phyloP scores from a whole-genome alignment of 2,113 vertebrate species.

The Campylomormyrus tamandua region DNA sequence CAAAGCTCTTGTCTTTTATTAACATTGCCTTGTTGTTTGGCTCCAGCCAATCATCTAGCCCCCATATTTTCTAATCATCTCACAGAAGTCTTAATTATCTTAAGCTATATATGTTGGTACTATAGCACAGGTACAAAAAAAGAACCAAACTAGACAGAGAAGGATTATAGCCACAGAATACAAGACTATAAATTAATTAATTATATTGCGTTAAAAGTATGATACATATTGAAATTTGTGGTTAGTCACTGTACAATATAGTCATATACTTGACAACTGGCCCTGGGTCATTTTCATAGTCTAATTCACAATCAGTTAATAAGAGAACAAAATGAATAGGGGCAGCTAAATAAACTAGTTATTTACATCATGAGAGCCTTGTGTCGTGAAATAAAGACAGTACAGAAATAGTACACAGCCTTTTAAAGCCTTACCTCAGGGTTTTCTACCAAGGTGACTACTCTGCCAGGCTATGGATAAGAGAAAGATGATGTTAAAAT shows the following conservation, averaged over 20 bases:
- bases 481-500: conserved; percentile 16
- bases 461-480: conserved; percentile 82
- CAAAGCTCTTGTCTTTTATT: neutral
- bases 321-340: neutral
- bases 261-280: neutral
- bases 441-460: conserved; percentile 92
- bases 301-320: neutral
- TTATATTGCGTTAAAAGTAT: neutral
- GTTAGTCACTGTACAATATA: neutral
- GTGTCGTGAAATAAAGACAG: neutral
- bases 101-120: neutral
- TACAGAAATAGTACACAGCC: neutral
- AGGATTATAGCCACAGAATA: neutral
- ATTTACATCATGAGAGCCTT: neutral
- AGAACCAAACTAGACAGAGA: neutral
- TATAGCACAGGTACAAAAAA: neutral
- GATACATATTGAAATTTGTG: neutral
- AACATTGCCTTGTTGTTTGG: neutral
- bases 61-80: neutral
- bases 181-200: neutral
- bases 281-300: neutral
- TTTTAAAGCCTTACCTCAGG: conserved; percentile 67
- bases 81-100: neutral
- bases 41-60: neutral
- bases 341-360: neutral